Evolutionary conservation across 2,888 invertebrate species (phyloP).

Genomic region (Scelioninae gen. 1): DNA sequence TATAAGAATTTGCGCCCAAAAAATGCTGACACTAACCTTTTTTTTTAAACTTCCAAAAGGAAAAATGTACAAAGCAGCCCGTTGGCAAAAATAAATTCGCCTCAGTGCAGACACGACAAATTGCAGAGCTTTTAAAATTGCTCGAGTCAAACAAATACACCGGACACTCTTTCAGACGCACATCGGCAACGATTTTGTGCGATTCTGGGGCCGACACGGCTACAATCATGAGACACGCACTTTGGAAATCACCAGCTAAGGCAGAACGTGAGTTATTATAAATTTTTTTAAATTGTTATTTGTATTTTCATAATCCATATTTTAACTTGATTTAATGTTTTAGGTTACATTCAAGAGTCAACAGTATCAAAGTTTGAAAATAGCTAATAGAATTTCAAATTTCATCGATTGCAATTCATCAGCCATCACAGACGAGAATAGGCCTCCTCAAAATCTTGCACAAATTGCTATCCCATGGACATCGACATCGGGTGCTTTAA

Average conservation of each 20-base stretch:
- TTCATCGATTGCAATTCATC: too few relatives aligned
- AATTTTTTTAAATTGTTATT: too few relatives aligned
- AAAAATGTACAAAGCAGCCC: constrained; percentile 13
- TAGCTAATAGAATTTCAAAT: too few relatives aligned
- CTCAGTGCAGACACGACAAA: constrained; percentile 54
- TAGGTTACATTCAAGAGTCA: too few relatives aligned
- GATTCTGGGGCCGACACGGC: constrained; percentile 61
- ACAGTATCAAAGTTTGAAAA: too few relatives aligned
- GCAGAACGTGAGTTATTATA: constrained; percentile 27
- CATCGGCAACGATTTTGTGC: constrained; percentile 60
- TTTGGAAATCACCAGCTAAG: constrained; percentile 24
- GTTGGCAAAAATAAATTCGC: constrained; percentile 64
- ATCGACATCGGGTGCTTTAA: too few relatives aligned
- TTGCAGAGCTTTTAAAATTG: constrained; percentile 58
- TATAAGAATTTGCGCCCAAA: constrained; percentile 17
- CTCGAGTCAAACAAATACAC: constrained; percentile 56
- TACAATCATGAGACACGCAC: constrained; percentile 31
- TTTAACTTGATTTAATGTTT: too few relatives aligned
- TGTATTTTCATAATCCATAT: too few relatives aligned
- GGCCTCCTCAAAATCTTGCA: too few relatives aligned
- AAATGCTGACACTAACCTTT: constrained; percentile 3
- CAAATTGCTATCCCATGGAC: too few relatives aligned
- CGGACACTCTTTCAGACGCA: constrained; percentile 64
- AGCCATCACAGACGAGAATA: too few relatives aligned
- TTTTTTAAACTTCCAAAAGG: neutral